Evolutionary conservation across 2,888 invertebrate species (phyloP), one percentile per base, ranked within the genome.

Genomic region (Pseudeuparius sepicola): DNA sequence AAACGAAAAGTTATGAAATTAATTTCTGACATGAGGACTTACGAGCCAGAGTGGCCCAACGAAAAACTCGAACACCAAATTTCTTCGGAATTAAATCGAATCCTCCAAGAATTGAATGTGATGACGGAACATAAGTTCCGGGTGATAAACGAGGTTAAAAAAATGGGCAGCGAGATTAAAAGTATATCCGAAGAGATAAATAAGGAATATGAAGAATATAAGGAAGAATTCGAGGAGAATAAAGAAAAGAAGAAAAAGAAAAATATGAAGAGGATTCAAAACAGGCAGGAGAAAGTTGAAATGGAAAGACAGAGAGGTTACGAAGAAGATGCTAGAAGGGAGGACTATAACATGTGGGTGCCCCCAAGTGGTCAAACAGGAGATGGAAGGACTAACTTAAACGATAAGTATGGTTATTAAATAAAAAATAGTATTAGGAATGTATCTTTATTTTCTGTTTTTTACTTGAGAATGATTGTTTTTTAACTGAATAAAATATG

Each of bases 371-470:
- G 73, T 53, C 86, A 87, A 61, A 69, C 69, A 26, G 85, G 85
- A 1, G 86, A 86, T 62, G 86, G 86, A 4, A 68, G 72, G 47
- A 86, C 84, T 2, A 69, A 67, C 48, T 65, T 86, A 20, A 86
- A 86, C 62, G 77, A 78, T 20, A 84, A 81, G 61, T 77, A 70
- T 56, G 85, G 85, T 11, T 86, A 86, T 58, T 86, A 60, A 70
- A n/a, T n/a, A n/a, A n/a, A n/a, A n/a, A n/a, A n/a, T n/a, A n/a
- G n/a, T n/a, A n/a, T n/a, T n/a, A n/a, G n/a, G n/a, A n/a, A n/a
- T n/a, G n/a, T n/a, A n/a, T n/a, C n/a, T n/a, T n/a, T n/a, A n/a
- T n/a, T n/a, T n/a, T n/a, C n/a, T n/a, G n/a, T n/a, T n/a, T n/a
- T n/a, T n/a, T n/a, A n/a, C n/a, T n/a, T n/a, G n/a, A n/a, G n/a